Conservation (phyloP, 2,888 invertebrate species). For the Drosophila anomelani region DNA sequence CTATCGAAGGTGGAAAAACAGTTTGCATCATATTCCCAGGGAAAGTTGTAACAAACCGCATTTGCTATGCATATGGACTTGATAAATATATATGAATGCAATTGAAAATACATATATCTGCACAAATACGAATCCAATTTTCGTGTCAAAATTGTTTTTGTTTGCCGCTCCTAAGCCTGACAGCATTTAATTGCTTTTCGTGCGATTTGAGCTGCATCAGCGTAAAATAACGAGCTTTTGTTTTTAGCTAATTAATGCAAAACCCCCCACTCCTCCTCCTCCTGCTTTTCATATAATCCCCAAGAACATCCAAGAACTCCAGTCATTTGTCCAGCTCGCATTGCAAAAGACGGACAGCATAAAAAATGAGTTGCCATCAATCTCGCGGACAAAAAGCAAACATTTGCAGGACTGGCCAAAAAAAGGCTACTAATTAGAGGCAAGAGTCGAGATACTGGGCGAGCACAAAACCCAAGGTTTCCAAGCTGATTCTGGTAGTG, state of each 20-base stretch:
- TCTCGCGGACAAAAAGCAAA: conserved; percentile 54
- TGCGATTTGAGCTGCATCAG: conserved; percentile 27
- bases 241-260: conserved; percentile 42
- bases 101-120: conserved; percentile 25
- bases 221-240: conserved; percentile 30
- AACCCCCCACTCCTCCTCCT: neutral
- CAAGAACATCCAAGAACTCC: conserved; percentile 22
- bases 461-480: conserved; percentile 11
- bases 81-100: conserved; percentile 12
- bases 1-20: conserved; percentile 33
- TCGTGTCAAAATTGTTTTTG: conserved; percentile 13
- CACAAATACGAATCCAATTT: conserved; percentile 26
- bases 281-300: conserved; percentile 12
- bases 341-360: conserved; percentile 49
- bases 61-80: conserved; percentile 12
- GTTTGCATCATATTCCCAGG: conserved; percentile 41
- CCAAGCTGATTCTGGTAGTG: conserved; percentile 12
- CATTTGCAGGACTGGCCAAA: conserved; percentile 39
- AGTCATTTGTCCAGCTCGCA: conserved; percentile 68
- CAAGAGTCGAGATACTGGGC: conserved; percentile 34
- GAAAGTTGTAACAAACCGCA: conserved; percentile 42
- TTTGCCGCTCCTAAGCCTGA: neutral
- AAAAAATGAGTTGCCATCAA: conserved; percentile 72
- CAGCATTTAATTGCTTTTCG: conserved; percentile 32
- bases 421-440: conserved; percentile 70